Evolutionary conservation across 2,888 invertebrate genomes (phyloP).

Genomic region (Orthosia gothica): DNA sequence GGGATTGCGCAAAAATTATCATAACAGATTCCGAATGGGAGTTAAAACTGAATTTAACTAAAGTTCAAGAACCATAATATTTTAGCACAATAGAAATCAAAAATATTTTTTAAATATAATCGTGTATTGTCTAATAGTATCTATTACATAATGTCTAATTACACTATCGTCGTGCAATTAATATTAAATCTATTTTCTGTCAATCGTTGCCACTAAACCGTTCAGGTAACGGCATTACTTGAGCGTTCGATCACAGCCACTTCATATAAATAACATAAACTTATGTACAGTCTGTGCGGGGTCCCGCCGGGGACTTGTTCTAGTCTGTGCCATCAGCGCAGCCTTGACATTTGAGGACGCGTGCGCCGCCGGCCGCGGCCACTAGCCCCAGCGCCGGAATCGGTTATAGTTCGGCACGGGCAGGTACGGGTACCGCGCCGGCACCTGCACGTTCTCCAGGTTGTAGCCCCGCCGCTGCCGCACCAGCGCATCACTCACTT

Average conservation of each 20-base stretch:
- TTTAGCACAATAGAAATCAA: conserved; percentile 45
- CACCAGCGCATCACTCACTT: conserved; percentile 78
- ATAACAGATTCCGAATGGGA: conserved; percentile 6
- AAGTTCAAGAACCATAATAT: conserved; percentile 34
- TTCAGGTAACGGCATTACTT: conserved; percentile 77
- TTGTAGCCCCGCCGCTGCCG: conserved; percentile 88
- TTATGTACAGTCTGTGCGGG: conserved; percentile 77
- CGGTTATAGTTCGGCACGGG: conserved; percentile 86
- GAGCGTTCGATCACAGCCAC: conserved; percentile 89
- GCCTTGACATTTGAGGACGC: conserved; percentile 87
- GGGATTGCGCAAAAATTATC: conserved; percentile 24
- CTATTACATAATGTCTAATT: conserved; percentile 55
- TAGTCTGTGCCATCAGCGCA: conserved; percentile 77
- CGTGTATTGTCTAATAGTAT: conserved; percentile 59
- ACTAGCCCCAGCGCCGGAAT: conserved; percentile 89
- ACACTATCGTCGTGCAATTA: conserved; percentile 59
- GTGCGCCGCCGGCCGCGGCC: conserved; percentile 73
- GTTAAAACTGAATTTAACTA: background rate
- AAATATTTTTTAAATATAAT: conserved; percentile 48
- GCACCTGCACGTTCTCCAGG: conserved; percentile 89
- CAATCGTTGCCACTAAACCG: conserved; percentile 80
- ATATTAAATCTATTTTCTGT: conserved; percentile 73
- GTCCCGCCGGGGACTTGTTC: conserved; percentile 69
- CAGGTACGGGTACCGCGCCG: conserved; percentile 88
- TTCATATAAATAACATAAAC: conserved; percentile 81